Base-by-base conservation (phyloP, 2,113 vertebrate species). In the Myrmophylax atrothorax region DNA sequence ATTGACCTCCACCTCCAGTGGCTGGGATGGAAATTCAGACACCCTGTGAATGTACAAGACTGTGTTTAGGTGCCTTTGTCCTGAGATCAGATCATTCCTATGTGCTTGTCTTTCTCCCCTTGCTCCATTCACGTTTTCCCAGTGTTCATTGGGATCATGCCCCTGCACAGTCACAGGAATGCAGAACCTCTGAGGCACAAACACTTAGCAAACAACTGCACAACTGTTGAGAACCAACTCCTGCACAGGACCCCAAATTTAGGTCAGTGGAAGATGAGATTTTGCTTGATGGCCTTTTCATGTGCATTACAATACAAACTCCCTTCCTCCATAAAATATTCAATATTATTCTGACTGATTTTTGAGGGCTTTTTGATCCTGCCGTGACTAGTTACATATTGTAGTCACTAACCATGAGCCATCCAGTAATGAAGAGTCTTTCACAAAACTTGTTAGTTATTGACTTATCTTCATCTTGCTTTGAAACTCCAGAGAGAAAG, bases 401-500 rank as follows among this genome's bases (percentile, higher is more conserved):
- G 33, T 18, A 84, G 50, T 62, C 8, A 5, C 55, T 37, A 90
- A 37, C 24, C 29, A 33, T 31, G 86, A 77, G 10, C 18, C 37
- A 81, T 12, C 14, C 55, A 72, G 33, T 22, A 83, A 14, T 14
- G 40, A 53, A 69, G 52, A 64, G 22, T 12, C 28, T 73, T 83
- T 69, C 59, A 59, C 46, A 47, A 40, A 79, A 35, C 33, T 69
- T 31, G 28, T 62, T 84, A 47, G 46, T 40, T 80, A 55, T 18
- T 47, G 38, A 55, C 35, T 66, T 50, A 35, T 79, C 55, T 89
- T 87, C 35, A 23, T 58, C 40, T 89, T 68, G 40, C 58, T 89
- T 83, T 93, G 68, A 93, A 73, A 37, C 18, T 85, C 56, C 67
- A 89, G 83, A 69, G 58, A 80, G 59, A 59, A 84, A 82, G 12